Conservation (phyloP, 1,140 invertebrate genomes). For the Triops cancriformis region DNA sequence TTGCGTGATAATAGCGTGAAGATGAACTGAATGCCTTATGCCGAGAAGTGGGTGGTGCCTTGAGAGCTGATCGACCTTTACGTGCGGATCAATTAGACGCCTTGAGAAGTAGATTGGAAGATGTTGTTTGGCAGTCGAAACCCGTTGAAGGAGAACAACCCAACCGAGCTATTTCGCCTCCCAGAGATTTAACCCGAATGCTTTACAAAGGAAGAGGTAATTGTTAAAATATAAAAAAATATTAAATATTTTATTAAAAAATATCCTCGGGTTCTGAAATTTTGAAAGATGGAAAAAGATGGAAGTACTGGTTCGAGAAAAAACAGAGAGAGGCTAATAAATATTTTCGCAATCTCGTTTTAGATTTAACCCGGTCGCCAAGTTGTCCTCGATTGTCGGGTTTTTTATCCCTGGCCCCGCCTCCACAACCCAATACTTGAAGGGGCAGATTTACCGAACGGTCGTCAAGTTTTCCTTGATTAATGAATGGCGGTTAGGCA, state of each 20-base stretch:
- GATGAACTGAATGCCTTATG: constrained; percentile 34
- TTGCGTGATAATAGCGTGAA: constrained; percentile 34
- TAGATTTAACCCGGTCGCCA: constrained; percentile 34
- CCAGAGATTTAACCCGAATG: constrained; percentile 19
- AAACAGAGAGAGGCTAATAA: background rate
- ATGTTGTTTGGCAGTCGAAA: constrained; percentile 34
- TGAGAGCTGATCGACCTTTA: constrained; percentile 34
- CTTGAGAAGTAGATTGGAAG: constrained; percentile 35
- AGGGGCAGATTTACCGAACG: background rate
- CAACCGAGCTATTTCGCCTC: constrained; percentile 8
- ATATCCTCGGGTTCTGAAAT: too few relatives aligned
- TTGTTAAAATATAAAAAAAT: too few relatives aligned
- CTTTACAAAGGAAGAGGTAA: constrained; percentile 15
- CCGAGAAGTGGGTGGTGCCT: constrained; percentile 34
- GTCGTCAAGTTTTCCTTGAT: background rate
- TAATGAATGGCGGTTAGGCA: background rate
- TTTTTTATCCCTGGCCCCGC: constrained; percentile 31
- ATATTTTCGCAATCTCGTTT: constrained; percentile 32
- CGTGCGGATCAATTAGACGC: constrained; percentile 34
- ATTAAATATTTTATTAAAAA: too few relatives aligned
- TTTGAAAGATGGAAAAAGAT: too few relatives aligned
- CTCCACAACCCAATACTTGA: constrained; percentile 18
- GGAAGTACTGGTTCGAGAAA: too few relatives aligned
- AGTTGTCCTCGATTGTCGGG: constrained; percentile 28
- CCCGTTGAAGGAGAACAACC: constrained; percentile 22